phyloP scores from a whole-genome alignment of 1,140 invertebrate genomes.

The Philaenus spumarius region DNA sequence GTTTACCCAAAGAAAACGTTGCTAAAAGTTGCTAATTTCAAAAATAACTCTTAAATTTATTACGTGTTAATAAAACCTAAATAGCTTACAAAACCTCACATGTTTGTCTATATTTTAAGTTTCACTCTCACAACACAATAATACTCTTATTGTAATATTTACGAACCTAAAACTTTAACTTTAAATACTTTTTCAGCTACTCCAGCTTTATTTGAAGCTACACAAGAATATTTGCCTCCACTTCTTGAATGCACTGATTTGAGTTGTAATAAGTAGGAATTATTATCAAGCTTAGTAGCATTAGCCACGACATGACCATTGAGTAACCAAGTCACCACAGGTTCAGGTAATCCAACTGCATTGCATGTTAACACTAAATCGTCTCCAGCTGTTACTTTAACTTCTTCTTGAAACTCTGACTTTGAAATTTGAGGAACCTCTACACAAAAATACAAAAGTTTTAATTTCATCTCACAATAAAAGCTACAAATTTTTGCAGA shows the following conservation, averaged over 20 bases:
- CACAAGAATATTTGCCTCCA: slow-evolving; percentile 32
- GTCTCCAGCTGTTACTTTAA: slow-evolving; percentile 13
- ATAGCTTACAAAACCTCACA: too few relatives aligned
- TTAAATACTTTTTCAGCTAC: slow-evolving; percentile 27
- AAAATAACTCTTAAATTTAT: too few relatives aligned
- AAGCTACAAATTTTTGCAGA: too few relatives aligned
- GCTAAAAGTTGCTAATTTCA: too few relatives aligned
- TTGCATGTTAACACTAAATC: slow-evolving; percentile 13
- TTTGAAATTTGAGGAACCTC: slow-evolving; percentile 23
- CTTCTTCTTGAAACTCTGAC: slow-evolving; percentile 18
- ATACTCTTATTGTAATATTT: too few relatives aligned
- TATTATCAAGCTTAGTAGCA: not conserved
- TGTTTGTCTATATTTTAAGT: too few relatives aligned
- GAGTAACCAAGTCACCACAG: slow-evolving; percentile 24
- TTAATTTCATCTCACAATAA: not conserved
- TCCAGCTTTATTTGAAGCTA: slow-evolving; percentile 32
- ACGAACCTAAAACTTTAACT: slow-evolving; percentile 26
- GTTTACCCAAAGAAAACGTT: too few relatives aligned
- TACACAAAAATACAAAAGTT: slow-evolving; percentile 3
- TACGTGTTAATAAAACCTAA: too few relatives aligned
- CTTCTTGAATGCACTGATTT: not conserved
- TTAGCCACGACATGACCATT: slow-evolving; percentile 22
- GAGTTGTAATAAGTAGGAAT: not conserved
- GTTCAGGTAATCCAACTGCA: slow-evolving; percentile 15
- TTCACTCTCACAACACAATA: too few relatives aligned